Evolutionary conservation across 2,113 vertebrate genomes (phyloP).

Genomic region (Zapus hudsonius): DNA sequence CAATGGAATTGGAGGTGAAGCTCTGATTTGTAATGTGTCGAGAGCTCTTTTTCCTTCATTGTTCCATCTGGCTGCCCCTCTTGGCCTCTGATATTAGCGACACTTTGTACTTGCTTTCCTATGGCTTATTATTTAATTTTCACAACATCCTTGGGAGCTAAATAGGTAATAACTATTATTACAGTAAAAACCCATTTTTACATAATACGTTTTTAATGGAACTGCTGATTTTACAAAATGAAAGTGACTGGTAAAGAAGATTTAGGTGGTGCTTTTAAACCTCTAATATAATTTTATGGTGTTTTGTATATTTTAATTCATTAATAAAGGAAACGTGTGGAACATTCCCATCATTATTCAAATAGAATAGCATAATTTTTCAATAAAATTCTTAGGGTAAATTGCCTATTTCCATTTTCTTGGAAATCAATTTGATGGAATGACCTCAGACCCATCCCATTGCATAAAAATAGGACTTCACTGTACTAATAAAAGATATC

Average conservation of each 20-base stretch:
- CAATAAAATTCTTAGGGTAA: slow-evolving; percentile 81
- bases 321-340: slow-evolving; percentile 81
- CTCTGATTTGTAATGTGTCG: slow-evolving; percentile 53
- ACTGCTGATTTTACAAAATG: slow-evolving; percentile 83
- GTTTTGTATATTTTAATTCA: slow-evolving; percentile 83
- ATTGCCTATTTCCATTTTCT: slow-evolving; percentile 81
- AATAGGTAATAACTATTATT: slow-evolving; percentile 83
- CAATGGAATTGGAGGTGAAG: slow-evolving; percentile 61
- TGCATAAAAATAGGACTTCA: slow-evolving; percentile 78
- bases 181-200: slow-evolving; percentile 82
- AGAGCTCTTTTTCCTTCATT: slow-evolving; percentile 22
- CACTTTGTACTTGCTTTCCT: slow-evolving; percentile 78
- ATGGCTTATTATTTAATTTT: slow-evolving; percentile 83
- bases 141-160: slow-evolving; percentile 80
- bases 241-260: slow-evolving; percentile 82
- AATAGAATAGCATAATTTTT: slow-evolving; percentile 82
- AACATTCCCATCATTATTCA: slow-evolving; percentile 81
- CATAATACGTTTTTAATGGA: slow-evolving; percentile 82
- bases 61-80: slow-evolving; percentile 65
- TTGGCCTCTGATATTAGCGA: slow-evolving; percentile 72
- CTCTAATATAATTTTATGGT: slow-evolving; percentile 83
- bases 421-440: slow-evolving; percentile 81
- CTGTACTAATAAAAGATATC: slow-evolving; percentile 77
- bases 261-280: slow-evolving; percentile 83
- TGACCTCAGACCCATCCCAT: slow-evolving; percentile 80